Percentiles rank a stretch among this genome's conserved stretches.
Conservation (phyloP, 2,888 invertebrate species). For the Microctonus hyperodae region DNA sequence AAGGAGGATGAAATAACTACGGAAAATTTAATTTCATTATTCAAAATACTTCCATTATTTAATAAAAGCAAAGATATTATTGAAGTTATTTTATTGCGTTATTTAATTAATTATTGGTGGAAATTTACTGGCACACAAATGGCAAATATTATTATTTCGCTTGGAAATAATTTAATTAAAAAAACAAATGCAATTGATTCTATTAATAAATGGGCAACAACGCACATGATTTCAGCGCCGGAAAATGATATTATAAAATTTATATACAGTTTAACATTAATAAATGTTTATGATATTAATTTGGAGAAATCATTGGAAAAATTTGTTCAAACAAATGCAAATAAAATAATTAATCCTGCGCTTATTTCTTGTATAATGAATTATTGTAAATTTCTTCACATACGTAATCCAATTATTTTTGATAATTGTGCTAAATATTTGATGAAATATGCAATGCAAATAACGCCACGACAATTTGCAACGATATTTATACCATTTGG, state of each 20-base stretch:
- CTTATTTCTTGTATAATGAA: slow-evolving; percentile 70
- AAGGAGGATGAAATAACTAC: slow-evolving; percentile 68
- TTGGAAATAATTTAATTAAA: slow-evolving; percentile 40
- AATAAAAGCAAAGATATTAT: slow-evolving; percentile 68
- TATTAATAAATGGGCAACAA: slow-evolving; percentile 68
- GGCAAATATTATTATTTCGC: slow-evolving; percentile 64
- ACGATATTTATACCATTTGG: slow-evolving; percentile 71
- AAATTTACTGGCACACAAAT: slow-evolving; percentile 65
- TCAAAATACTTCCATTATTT: slow-evolving; percentile 65
- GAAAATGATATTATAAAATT: slow-evolving; percentile 67
- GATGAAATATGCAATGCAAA: slow-evolving; percentile 61
- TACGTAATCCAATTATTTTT: slow-evolving; percentile 68
- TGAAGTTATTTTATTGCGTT: slow-evolving; percentile 68
- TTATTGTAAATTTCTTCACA: slow-evolving; percentile 69
- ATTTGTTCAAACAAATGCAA: slow-evolving; percentile 68
- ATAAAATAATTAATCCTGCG: slow-evolving; percentile 64
- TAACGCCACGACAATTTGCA: slow-evolving; percentile 67
- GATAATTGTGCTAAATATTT: slow-evolving; percentile 69
- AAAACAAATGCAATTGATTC: slow-evolving; percentile 46
- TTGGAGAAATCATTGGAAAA: slow-evolving; percentile 70
- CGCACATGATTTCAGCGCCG: slow-evolving; percentile 68
- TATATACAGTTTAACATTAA: slow-evolving; percentile 67
- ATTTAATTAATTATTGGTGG: slow-evolving; percentile 68
- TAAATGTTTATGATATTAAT: slow-evolving; percentile 50
- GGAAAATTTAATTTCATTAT: slow-evolving; percentile 68